Evolutionary conservation across 2,113 vertebrate genomes (phyloP).

Genomic region (Sapayoa aenigma): DNA sequence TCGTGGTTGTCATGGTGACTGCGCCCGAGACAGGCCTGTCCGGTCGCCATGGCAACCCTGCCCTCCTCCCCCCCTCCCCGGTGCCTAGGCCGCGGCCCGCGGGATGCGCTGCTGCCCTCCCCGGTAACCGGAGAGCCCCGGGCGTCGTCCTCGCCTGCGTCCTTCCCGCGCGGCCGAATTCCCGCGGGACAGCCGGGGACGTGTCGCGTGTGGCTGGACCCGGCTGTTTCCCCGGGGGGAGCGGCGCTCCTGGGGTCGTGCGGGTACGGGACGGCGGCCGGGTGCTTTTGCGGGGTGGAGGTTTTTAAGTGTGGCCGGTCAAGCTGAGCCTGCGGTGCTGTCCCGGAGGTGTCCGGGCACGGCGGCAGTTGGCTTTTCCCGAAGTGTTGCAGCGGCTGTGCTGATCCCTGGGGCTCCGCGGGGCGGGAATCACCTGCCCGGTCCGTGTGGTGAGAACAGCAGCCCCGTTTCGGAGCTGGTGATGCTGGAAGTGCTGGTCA

Average conservation of each 20-base stretch:
- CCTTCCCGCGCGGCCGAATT: neutral
- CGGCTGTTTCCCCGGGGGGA: neutral
- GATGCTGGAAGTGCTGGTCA: too few species aligned
- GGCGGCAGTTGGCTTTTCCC: too few species aligned
- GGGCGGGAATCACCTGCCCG: neutral
- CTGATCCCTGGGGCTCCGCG: accelerated
- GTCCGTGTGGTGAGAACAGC: accelerated
- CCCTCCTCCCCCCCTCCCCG: too few species aligned
- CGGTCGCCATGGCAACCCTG: neutral
- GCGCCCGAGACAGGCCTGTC: neutral
- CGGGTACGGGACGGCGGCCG: accelerated
- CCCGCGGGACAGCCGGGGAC: neutral
- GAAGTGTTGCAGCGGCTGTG: neutral
- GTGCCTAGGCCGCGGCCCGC: too few species aligned
- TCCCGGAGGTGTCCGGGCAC: neutral
- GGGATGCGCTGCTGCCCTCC: neutral
- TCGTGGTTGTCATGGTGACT: neutral
- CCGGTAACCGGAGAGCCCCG: accelerated
- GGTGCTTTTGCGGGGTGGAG: neutral
- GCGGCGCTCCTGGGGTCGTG: too few species aligned
- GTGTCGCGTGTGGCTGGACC: accelerated
- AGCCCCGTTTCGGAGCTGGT: neutral
- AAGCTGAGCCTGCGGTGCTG: neutral
- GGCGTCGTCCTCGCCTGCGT: accelerated
- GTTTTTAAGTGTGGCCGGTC: neutral